phyloP scores from a whole-genome alignment of 2,888 invertebrate genomes.

The Automeris io region DNA sequence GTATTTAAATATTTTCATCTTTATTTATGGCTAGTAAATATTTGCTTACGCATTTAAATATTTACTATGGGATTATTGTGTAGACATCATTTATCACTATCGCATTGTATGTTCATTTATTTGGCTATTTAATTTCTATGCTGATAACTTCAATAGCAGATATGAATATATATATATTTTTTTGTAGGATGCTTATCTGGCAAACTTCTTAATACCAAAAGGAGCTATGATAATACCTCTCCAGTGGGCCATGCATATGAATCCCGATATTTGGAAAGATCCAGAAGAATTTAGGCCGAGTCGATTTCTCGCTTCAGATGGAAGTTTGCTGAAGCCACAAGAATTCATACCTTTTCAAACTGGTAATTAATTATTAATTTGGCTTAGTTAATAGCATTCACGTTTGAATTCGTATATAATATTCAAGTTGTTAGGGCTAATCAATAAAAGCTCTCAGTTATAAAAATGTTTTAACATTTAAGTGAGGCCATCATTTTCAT shows the following conservation, averaged over 20 bases:
- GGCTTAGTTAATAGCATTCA: not conserved
- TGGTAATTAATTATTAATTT: slow-evolving; percentile 68
- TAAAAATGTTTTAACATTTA: not conserved
- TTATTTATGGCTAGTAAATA: too few species aligned
- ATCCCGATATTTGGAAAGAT: slow-evolving; percentile 80
- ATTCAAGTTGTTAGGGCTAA: too few species aligned
- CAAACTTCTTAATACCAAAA: slow-evolving; percentile 81
- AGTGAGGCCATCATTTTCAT: too few species aligned
- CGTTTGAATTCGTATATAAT: not conserved
- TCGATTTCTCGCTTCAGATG: slow-evolving; percentile 81
- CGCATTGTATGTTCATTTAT: too few species aligned
- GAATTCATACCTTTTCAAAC: slow-evolving; percentile 90
- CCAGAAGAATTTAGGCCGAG: slow-evolving; percentile 82
- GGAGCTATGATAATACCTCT: slow-evolving; percentile 86
- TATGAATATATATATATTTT: slow-evolving; percentile 5
- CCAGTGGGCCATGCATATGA: slow-evolving; percentile 89
- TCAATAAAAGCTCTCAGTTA: too few species aligned
- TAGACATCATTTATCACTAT: too few species aligned
- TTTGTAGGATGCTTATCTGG: slow-evolving; percentile 74
- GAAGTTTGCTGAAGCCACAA: slow-evolving; percentile 78
- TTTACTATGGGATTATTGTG: too few species aligned
- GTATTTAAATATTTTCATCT: too few species aligned
- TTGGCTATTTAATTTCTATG: too few species aligned
- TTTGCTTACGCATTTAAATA: too few species aligned
- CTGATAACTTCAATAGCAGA: too few species aligned